Evolutionary conservation across 2,888 invertebrate species (phyloP).

Genomic region (Synergus umbraculus): DNA sequence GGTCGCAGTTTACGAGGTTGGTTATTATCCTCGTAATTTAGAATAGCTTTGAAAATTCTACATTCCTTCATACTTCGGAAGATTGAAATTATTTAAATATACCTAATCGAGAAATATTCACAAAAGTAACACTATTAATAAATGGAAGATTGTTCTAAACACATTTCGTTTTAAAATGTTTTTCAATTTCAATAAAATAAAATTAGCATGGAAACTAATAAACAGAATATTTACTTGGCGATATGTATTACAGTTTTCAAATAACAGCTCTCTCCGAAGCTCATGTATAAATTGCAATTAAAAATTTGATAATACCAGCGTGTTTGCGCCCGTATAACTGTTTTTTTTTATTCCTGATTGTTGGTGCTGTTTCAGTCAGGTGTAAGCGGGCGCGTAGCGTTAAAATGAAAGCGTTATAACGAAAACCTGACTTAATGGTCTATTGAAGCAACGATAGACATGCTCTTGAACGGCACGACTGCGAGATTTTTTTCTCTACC

Average conservation of each 20-base stretch:
- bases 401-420: not conserved
- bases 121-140: not conserved
- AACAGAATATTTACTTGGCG: not conserved
- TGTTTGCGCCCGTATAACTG: not conserved
- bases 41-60: not conserved
- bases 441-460: not conserved
- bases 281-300: not conserved
- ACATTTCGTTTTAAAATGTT: too few species aligned
- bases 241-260: not conserved
- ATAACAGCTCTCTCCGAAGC: not conserved
- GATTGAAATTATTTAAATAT: not conserved
- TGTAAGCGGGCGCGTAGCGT: not conserved
- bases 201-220: not conserved
- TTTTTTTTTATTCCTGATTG: not conserved
- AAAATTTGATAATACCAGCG: not conserved
- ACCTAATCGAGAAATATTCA: too few species aligned
- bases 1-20: slow-evolving; percentile 2
- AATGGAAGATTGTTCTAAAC: too few species aligned
- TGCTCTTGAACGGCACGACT: not conserved
- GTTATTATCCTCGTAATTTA: slow-evolving; percentile 9
- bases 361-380: not conserved
- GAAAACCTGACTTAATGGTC: slow-evolving; percentile 4
- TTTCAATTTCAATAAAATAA: too few species aligned
- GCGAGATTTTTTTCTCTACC: not conserved
- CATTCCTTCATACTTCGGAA: not conserved